A percentile compares a stretch with the other conserved stretches of the same genome.
phyloP scores from a whole-genome alignment of 2,888 invertebrate species.

The Rhopalosiphum nymphaeae region DNA sequence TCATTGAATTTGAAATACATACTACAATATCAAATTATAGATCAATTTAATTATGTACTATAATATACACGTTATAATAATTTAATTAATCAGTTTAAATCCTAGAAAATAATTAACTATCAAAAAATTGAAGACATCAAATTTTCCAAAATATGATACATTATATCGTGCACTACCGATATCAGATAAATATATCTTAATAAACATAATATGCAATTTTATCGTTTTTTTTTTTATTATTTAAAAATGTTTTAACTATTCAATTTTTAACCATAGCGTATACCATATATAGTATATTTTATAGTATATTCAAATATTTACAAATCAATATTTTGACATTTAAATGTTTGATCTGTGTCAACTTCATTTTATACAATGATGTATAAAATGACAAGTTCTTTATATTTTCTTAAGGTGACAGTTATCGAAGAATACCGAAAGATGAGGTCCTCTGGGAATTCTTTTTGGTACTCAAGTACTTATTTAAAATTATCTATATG shows the following conservation, averaged over 20 bases:
- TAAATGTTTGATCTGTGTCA: not conserved
- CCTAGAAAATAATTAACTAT: not conserved
- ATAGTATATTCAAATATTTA: not conserved
- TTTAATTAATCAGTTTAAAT: not conserved
- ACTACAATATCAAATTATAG: not conserved
- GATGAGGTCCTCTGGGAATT: conserved; percentile 5
- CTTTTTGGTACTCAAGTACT: not conserved
- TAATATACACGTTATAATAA: not conserved
- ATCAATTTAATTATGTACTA: not conserved
- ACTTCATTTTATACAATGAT: not conserved
- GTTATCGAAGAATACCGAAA: conserved; percentile 20
- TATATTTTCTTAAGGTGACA: not conserved
- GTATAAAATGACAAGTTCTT: not conserved
- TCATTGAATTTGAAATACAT: not conserved
- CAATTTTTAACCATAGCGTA: not conserved
- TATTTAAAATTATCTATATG: not conserved
- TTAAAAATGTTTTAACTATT: not conserved
- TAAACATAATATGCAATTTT: no score
- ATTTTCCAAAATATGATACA: not conserved
- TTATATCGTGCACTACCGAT: not conserved
- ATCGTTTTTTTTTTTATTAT: no score
- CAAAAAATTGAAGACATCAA: not conserved
- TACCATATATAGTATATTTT: not conserved
- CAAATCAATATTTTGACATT: not conserved
- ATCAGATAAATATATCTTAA: not conserved